Evolutionary conservation across 1,140 invertebrate genomes (phyloP).

Genomic region (Drosophila kikkawai): DNA sequence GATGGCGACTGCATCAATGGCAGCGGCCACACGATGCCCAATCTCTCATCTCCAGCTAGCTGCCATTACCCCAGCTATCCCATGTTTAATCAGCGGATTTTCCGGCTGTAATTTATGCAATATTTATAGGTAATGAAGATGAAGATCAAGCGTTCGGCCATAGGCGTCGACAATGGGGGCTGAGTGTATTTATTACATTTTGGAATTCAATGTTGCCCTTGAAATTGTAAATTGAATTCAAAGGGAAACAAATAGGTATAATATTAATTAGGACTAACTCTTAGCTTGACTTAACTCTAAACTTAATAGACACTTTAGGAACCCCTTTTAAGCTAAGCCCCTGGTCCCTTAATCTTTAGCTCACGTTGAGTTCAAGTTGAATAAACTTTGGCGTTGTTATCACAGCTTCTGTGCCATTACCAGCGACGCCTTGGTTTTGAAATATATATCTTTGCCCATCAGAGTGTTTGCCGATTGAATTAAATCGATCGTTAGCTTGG

Average conservation of each 20-base stretch:
- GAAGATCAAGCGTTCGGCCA: conserved; percentile 30
- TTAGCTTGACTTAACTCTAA: neutral
- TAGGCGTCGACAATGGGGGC: conserved; percentile 7
- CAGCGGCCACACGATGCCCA: conserved; percentile 40
- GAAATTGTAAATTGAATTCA: neutral
- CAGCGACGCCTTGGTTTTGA: conserved; percentile 48
- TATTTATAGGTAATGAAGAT: conserved; percentile 48
- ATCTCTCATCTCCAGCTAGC: conserved; percentile 46
- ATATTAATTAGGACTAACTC: too few species aligned
- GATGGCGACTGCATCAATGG: conserved; percentile 55
- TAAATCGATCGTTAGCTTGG: conserved; percentile 42
- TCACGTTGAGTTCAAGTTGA: conserved; percentile 35
- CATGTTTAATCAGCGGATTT: conserved; percentile 57
- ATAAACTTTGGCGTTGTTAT: conserved; percentile 53
- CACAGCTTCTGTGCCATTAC: conserved; percentile 51
- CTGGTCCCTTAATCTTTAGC: conserved; percentile 19
- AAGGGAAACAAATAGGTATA: neutral
- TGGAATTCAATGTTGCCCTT: conserved; percentile 2
- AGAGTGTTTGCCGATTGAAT: conserved; percentile 61
- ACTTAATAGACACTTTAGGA: neutral
- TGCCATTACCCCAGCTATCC: conserved; percentile 34
- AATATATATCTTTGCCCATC: conserved; percentile 39
- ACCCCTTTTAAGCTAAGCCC: conserved; percentile 1
- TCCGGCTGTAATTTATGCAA: conserved; percentile 56
- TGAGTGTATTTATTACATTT: neutral